Percentiles rank a stretch among this genome's conserved stretches.
Conservation (phyloP, 2,888 invertebrate genomes). For the Atethmia centrago region DNA sequence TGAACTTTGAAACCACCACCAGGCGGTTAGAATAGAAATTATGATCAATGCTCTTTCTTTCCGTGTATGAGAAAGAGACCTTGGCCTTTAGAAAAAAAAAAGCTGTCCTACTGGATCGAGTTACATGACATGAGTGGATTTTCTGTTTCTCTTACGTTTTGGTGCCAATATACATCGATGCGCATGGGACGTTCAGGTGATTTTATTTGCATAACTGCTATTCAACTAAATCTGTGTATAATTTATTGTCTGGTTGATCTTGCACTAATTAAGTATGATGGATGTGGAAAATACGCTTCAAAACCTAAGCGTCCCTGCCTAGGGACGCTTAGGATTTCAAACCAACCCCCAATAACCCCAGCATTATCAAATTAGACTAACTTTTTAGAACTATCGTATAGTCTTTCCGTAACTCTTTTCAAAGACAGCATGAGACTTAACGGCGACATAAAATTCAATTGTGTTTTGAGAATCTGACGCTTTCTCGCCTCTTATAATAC, state of each 20-base stretch:
- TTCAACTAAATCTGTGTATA: neutral
- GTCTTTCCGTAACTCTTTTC: neutral
- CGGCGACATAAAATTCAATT: no score
- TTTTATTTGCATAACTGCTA: slow-evolving; percentile 10
- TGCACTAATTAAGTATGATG: neutral
- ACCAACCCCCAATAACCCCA: no score
- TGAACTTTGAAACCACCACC: neutral
- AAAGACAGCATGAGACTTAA: neutral
- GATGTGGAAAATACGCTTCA: neutral
- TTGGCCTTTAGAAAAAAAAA: neutral
- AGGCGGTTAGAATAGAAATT: neutral
- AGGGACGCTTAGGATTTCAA: no score
- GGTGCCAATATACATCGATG: slow-evolving; percentile 29
- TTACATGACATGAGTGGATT: neutral
- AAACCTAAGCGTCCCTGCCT: no score
- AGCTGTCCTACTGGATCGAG: neutral
- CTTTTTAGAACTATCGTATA: neutral
- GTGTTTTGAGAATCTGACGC: neutral
- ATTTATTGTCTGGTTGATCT: neutral
- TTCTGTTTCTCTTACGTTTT: neutral
- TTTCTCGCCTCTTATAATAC: neutral
- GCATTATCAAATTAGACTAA: no score
- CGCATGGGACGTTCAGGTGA: slow-evolving; percentile 44
- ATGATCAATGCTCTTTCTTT: neutral
- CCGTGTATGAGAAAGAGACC: neutral